Percentiles rank a stretch among this genome's conserved stretches.
These are phyloP conservation scores for Clupea harengus DNA, from an alignment of 2,113 vertebrate species.

Conservation along the genomic window DNA sequence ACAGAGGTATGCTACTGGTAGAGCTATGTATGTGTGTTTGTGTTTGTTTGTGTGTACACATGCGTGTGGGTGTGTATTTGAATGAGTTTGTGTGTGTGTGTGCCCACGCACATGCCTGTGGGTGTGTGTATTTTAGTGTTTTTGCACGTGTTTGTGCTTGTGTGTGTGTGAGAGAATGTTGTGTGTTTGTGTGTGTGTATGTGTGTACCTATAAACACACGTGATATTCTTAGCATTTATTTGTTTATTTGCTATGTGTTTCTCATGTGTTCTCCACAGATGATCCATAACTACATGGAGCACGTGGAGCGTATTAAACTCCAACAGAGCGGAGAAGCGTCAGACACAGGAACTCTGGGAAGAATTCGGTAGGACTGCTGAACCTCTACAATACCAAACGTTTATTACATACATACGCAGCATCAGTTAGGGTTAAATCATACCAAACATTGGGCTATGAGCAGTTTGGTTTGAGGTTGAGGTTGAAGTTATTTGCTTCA, in stretches of 20 bases:
- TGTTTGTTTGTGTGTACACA: too few species aligned
- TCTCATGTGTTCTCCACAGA: constrained; percentile 67
- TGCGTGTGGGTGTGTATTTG: neutral
- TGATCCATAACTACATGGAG: constrained; percentile 98
- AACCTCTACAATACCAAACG: neutral
- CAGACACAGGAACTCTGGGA: constrained; percentile 53
- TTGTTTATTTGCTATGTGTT: neutral
- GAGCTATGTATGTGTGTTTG: neutral
- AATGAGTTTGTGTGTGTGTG: too few species aligned
- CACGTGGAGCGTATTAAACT: constrained; percentile 94
- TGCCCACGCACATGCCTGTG: too few species aligned
- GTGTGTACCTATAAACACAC: neutral
- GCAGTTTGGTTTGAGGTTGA: neutral
- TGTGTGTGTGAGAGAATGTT: too few species aligned
- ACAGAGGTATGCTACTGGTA: constrained; percentile 79
- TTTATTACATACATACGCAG: too few species aligned
- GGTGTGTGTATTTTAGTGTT: too few species aligned
- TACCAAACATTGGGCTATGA: neutral
- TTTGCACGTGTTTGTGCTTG: too few species aligned
- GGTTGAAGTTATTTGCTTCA: too few species aligned
- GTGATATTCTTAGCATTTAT: neutral
- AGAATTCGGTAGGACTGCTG: constrained; percentile 62
- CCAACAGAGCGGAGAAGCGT: constrained; percentile 76
- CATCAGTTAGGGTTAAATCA: neutral
- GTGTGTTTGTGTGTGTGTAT: too few species aligned